A percentile compares a stretch with the other conserved stretches of the same genome.
These are phyloP conservation scores for Leptinotarsa undecemlineata DNA, from an alignment of 1,140 invertebrate species.

Conservation along the genomic window DNA sequence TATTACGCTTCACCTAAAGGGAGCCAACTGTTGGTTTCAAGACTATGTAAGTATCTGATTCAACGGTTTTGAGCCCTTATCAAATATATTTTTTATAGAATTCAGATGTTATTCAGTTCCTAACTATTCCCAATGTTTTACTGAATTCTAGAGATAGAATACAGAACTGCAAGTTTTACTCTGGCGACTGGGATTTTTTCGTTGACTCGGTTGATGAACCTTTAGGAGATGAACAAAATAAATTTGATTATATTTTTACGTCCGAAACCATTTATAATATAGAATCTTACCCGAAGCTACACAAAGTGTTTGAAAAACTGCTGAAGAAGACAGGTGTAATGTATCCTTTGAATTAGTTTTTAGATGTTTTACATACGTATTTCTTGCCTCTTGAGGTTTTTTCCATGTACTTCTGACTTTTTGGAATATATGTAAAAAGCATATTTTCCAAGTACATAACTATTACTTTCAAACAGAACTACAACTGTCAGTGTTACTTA, in stretches of 20 bases:
- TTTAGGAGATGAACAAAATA: constrained; percentile 52
- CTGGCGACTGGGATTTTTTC: constrained; percentile 80
- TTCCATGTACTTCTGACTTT: no score
- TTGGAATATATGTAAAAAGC: no score
- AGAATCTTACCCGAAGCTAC: constrained; percentile 75
- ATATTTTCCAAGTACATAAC: no score
- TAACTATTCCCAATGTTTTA: constrained; percentile 79
- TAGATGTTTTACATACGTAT: constrained; percentile 1
- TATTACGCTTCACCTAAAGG: constrained; percentile 68
- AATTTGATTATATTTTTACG: constrained; percentile 83
- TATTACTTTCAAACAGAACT: no score
- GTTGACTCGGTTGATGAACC: constrained; percentile 53
- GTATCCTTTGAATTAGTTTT: constrained; percentile 53
- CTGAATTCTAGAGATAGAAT: constrained; percentile 65
- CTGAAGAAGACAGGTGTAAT: constrained; percentile 70
- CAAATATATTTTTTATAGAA: constrained; percentile 65
- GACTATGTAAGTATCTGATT: constrained; percentile 77
- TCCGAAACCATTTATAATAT: constrained; percentile 91
- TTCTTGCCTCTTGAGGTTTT: no score
- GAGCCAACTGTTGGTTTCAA: constrained; percentile 75
- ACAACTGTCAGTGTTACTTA: no score
- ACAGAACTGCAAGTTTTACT: constrained; percentile 69
- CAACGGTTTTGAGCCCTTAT: neutral
- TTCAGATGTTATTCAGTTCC: constrained; percentile 69
- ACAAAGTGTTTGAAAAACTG: constrained; percentile 67